Evolutionary conservation across 1,140 invertebrate genomes (phyloP).

Genomic region (Asbolus verrucosus): DNA sequence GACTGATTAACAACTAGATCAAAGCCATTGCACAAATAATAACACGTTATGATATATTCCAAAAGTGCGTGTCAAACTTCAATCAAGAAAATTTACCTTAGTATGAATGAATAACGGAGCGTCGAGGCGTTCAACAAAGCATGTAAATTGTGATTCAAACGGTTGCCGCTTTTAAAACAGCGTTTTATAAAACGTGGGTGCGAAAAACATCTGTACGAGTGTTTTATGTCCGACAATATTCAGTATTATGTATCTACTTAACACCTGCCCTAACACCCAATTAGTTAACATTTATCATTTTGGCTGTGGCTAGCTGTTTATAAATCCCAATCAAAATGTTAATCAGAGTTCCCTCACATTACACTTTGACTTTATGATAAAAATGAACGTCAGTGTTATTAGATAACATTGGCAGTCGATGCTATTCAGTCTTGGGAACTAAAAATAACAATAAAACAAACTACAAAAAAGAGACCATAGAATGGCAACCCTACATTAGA

Average conservation of each 20-base stretch:
- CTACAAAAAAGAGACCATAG: conserved; percentile 4
- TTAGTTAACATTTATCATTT: conserved; percentile 39
- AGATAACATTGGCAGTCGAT: background rate
- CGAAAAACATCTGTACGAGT: conserved; percentile 44
- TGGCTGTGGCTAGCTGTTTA: background rate
- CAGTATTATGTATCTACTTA: conserved; percentile 20
- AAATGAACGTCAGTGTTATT: background rate
- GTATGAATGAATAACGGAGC: conserved; percentile 33
- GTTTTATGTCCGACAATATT: conserved; percentile 33
- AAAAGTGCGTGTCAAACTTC: conserved; percentile 42
- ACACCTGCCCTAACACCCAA: conserved; percentile 43
- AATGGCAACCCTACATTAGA: conserved; percentile 5
- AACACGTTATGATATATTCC: conserved; percentile 29
- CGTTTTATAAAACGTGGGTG: conserved; percentile 25
- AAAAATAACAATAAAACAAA: conserved; percentile 26
- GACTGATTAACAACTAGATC: conserved; percentile 10
- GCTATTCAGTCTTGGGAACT: conserved; percentile 16
- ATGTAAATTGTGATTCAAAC: conserved; percentile 41
- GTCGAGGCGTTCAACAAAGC: conserved; percentile 43
- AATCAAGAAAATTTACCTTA: conserved; percentile 42
- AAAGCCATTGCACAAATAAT: conserved; percentile 17
- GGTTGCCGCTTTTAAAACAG: conserved; percentile 29
- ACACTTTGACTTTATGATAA: background rate
- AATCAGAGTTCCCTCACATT: background rate
- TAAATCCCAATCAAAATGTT: conserved; percentile 7